phyloP scores from a whole-genome alignment of 2,888 invertebrate genomes.

The Cabera pusaria region DNA sequence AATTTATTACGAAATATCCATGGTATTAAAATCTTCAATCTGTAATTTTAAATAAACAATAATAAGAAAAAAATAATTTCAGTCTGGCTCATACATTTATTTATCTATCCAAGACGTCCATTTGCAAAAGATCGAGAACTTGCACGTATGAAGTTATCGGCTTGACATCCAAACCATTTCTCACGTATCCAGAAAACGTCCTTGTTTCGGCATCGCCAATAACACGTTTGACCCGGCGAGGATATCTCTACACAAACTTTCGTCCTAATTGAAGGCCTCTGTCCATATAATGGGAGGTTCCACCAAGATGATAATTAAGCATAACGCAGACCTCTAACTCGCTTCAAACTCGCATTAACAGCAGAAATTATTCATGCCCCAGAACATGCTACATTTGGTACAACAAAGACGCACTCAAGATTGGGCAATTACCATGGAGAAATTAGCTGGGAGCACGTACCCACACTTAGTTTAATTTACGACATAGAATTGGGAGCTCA shows the following conservation, averaged over 20 bases:
- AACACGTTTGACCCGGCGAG: no score
- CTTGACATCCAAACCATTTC: no score
- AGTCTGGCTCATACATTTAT: no score
- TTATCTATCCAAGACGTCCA: no score
- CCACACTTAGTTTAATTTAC: constrained; percentile 19
- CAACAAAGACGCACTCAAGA: constrained; percentile 33
- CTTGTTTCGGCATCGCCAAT: no score
- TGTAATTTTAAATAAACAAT: no score
- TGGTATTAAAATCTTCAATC: no score
- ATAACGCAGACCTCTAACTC: constrained; percentile 25
- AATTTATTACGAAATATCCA: no score
- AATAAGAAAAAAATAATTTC: no score
- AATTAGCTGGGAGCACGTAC: constrained; percentile 23
- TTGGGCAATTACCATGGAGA: constrained; percentile 30
- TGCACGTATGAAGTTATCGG: no score
- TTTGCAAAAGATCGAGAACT: no score
- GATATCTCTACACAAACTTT: neutral
- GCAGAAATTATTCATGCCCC: constrained; percentile 32
- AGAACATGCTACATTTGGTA: constrained; percentile 29
- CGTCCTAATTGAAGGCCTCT: constrained; percentile 11
- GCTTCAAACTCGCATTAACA: constrained; percentile 32
- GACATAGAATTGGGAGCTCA: constrained; percentile 14
- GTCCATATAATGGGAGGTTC: constrained; percentile 14
- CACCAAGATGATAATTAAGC: constrained; percentile 24
- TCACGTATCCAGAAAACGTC: no score